Evolutionary conservation across 1,140 invertebrate species (phyloP).

Genomic region (Lasioglossum baleicum): DNA sequence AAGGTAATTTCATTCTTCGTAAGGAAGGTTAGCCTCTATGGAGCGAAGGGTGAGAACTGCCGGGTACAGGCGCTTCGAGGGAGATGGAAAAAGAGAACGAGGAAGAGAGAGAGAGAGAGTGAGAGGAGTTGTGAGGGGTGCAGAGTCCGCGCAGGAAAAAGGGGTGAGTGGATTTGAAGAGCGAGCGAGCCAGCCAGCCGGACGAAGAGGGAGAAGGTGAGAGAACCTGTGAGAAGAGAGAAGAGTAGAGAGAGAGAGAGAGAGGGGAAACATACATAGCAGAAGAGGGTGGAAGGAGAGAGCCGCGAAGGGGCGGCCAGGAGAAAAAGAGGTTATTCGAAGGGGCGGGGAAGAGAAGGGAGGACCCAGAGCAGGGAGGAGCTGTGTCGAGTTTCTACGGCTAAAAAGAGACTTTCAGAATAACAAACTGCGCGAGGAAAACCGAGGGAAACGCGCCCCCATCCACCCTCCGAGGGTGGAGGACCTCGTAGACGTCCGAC

Average conservation of each 20-base stretch:
- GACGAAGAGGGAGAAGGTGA: constrained; percentile 40
- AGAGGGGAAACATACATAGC: constrained; percentile 34
- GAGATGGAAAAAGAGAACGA: neutral
- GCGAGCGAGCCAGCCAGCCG: constrained; percentile 43
- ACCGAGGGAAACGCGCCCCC: constrained; percentile 37
- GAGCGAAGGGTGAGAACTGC: constrained; percentile 48
- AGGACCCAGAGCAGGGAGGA: constrained; percentile 12
- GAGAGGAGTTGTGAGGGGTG: neutral
- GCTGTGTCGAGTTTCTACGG: constrained; percentile 69
- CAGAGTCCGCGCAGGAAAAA: constrained; percentile 58
- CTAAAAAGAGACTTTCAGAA: constrained; percentile 67
- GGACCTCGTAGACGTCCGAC: constrained; percentile 9
- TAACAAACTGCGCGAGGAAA: constrained; percentile 68
- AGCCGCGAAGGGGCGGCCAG: constrained; percentile 48
- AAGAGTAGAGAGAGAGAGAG: too few relatives aligned
- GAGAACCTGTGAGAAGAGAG: constrained; percentile 41
- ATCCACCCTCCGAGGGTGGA: neutral
- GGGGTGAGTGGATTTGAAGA: constrained; percentile 46
- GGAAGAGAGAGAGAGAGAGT: neutral
- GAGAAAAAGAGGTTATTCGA: constrained; percentile 70
- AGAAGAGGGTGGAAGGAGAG: constrained; percentile 50
- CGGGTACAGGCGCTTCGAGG: neutral
- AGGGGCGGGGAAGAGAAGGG: constrained; percentile 20
- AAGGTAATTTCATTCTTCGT: constrained; percentile 79
- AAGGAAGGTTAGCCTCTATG: constrained; percentile 65